Evolutionary conservation across 2,113 vertebrate species (phyloP).

Genomic region (Brienomyrus brachyistius): DNA sequence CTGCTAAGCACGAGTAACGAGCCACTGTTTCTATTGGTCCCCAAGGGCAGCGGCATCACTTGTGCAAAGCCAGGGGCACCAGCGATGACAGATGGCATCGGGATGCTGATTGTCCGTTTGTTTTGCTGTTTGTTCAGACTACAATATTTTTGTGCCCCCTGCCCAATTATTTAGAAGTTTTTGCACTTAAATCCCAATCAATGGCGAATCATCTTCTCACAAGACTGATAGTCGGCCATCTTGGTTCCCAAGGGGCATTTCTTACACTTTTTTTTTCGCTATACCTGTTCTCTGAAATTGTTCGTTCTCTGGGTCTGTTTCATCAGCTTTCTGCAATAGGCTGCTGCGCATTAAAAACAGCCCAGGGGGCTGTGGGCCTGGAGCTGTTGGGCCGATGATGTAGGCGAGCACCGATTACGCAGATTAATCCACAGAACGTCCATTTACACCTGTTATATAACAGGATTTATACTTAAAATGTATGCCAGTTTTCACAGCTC

Average conservation of each 20-base stretch:
- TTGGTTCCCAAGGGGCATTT: not conserved
- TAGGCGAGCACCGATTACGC: not conserved
- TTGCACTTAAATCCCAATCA: slow-evolving; percentile 30
- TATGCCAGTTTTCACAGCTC: not conserved
- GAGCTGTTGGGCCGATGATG: not conserved
- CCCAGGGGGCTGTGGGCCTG: not conserved
- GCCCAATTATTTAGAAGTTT: slow-evolving; percentile 41
- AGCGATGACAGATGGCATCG: slow-evolving; percentile 29
- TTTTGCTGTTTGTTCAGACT: slow-evolving; percentile 26
- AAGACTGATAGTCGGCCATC: slow-evolving; percentile 23
- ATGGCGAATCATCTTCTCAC: slow-evolving; percentile 27
- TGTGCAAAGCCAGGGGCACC: slow-evolving; percentile 13
- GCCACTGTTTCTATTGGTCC: slow-evolving; percentile 21
- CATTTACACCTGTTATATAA: not conserved
- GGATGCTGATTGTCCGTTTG: slow-evolving; percentile 19
- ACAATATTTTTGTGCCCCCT: slow-evolving; percentile 24
- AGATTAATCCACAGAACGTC: not conserved
- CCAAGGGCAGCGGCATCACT: slow-evolving; percentile 8
- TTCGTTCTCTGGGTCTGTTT: not conserved
- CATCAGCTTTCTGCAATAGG: not conserved
- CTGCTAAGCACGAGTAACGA: not conserved
- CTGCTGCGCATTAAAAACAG: not conserved
- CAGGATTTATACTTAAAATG: not conserved
- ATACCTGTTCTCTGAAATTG: not conserved
- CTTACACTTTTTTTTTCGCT: slow-evolving; percentile 3